Base-by-base conservation (phyloP, 2,888 invertebrate genomes). In the Eilema depressum region DNA sequence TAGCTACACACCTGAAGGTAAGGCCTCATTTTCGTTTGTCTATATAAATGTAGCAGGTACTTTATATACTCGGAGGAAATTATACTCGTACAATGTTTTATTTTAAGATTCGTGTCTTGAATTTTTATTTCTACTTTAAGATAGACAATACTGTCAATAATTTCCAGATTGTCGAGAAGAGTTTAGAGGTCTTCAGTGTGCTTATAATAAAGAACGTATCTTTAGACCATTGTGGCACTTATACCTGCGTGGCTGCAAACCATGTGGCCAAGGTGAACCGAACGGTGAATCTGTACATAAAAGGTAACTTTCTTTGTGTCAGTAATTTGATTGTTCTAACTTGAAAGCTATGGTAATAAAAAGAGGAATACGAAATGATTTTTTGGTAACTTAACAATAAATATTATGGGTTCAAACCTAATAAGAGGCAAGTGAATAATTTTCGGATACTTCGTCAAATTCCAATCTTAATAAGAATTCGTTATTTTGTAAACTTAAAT, bases 191-290 rank as follows among this genome's bases (percentile, higher is more conserved):
- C 78, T 97, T 97, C 86, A 97, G 97, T 82, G 96, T 97, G 77
- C 91, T 97, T 69, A 96, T 97, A 66, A 97, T 97, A 85, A 97
- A 97, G 92, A 97, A 97, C 87, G 97, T 97, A n/a, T 96, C 96
- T 63, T 92, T 97, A 64, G 96, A 96, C 73, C 97, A 97, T 82
- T 97, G 97, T 79, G 97, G 97, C 0, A 96, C 96, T 25, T 97
- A 97, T 85, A 97, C 97, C 12, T 97, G 97, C 86, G 96, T 96
- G 53, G 97, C 97, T 4, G 96, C 96, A 14, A 97, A 97, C 88
- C 96, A 97, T 69, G 97, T 97, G 8, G 97, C 97, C 7, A 97
- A 96, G 89, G 97, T 97, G 62, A 97, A 97, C 86, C 96, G 96
- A 78, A 97, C 97, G 25, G 97, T 97, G 20, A 96, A 97, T 82